Base-by-base conservation (phyloP, 2,888 invertebrate species). In the Copidosoma aretas region DNA sequence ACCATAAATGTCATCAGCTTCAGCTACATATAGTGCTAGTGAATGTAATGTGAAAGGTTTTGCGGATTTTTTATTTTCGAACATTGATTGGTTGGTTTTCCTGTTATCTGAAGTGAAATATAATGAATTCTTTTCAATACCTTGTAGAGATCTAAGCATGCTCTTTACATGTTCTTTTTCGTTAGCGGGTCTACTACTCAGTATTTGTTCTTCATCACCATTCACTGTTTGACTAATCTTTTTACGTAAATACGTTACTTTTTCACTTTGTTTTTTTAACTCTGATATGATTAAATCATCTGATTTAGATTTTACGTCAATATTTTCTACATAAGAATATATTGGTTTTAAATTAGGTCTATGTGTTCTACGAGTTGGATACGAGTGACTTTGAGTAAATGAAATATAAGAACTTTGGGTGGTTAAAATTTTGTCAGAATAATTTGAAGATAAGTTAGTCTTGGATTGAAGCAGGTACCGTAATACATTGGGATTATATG, bases 11-110 rank as follows among this genome's bases (percentile, higher is more conserved):
- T 79, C 79, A 71, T 89, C 85, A 73, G 90, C 89, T 12, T 90
- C 90, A 2, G 93, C 93, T 79, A 93, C 93, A 78, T 93, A 94
- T 73, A 92, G 88, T 1, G 93, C 93, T 56, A 94, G 81, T 0
- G 93, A 91, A 75, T 92, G 92, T 15, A 93, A 84, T 0, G 92
- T 91, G 79, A 91, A 91, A 0, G 93, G 92, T 0, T 92, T 91
- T 0, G 91, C 88, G 0, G 92, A 92, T 19, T 90, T 89, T 2
- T 12, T 91, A 88, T 10, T 89, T 86, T n/a, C 91, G 83, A 4
- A 91, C 92, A 46, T 87, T n/a, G n/a, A n/a, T 86, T 70, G 91
- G 86, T 39, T 87, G 78, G 56, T 85, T 87, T 85, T 86, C 12
- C 64, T 61, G 24, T 68, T 74, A 32, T 73, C 72, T 8, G 74